phyloP scores from a whole-genome alignment of 2,113 vertebrate genomes.

The Nansenia antarctica region DNA sequence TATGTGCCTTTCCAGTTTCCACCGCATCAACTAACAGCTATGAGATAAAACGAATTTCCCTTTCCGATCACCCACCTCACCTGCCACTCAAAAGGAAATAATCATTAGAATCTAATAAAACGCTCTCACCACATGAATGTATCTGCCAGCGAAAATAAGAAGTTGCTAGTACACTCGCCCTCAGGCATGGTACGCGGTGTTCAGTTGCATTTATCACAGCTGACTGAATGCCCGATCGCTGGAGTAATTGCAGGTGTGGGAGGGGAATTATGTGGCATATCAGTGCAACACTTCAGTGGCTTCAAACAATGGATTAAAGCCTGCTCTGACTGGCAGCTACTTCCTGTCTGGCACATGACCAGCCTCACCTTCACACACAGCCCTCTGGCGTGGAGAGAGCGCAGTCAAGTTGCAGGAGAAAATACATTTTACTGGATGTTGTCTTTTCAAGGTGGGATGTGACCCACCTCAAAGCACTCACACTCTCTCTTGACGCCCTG shows the following conservation, averaged over 20 bases:
- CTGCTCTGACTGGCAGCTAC: constrained; percentile 31
- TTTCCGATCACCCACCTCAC: constrained; percentile 55
- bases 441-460: background rate
- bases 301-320: constrained; percentile 60
- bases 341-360: constrained; percentile 43
- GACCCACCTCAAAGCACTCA: background rate
- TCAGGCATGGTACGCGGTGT: constrained; percentile 33
- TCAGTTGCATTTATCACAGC: constrained; percentile 47
- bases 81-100: constrained; percentile 69
- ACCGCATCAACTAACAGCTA: constrained; percentile 64
- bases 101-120: constrained; percentile 75
- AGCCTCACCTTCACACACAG: background rate
- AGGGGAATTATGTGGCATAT: constrained; percentile 53
- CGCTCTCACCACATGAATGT: constrained; percentile 54
- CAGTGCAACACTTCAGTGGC: constrained; percentile 61
- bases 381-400: background rate
- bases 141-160: constrained; percentile 69
- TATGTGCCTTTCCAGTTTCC: constrained; percentile 49
- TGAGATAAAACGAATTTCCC: constrained; percentile 58
- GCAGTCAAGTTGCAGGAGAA: background rate
- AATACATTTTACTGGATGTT: background rate
- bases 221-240: constrained; percentile 53
- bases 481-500: background rate
- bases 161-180: constrained; percentile 62
- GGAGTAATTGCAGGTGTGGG: constrained; percentile 62